A percentile compares a stretch with the other conserved stretches of the same genome.
Evolutionary conservation across 1,140 invertebrate genomes (phyloP).

Genomic region (Holotrichia oblita): DNA sequence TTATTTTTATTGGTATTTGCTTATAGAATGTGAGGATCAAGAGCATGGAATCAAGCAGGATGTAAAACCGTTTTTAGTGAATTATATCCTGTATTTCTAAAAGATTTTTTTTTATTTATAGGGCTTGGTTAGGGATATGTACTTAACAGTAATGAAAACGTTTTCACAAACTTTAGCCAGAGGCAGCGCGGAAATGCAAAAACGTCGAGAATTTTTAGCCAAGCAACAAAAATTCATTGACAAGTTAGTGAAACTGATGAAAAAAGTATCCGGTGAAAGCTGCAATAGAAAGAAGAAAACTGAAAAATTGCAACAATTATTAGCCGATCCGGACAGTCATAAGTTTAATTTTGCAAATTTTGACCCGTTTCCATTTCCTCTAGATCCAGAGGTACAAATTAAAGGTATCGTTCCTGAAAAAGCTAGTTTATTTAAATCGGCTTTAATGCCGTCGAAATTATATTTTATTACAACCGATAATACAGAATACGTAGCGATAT

Average conservation of each 20-base stretch:
- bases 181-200: constrained; percentile 74
- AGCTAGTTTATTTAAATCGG: constrained; percentile 95
- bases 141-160: constrained; percentile 86
- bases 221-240: constrained; percentile 92
- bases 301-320: constrained; percentile 83
- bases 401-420: constrained; percentile 90
- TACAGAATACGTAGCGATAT: constrained; percentile 95
- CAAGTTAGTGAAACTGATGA: constrained; percentile 89
- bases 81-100: background rate
- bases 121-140: constrained; percentile 79
- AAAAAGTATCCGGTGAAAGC: constrained; percentile 89
- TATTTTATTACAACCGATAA: constrained; percentile 87
- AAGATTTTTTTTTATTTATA: constrained; percentile 47
- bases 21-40: constrained; percentile 91
- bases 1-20: constrained; percentile 97
- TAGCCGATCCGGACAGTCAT: constrained; percentile 78
- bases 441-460: constrained; percentile 96
- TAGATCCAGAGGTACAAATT: constrained; percentile 92
- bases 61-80: constrained; percentile 59
- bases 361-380: constrained; percentile 91
- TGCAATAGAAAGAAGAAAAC: constrained; percentile 93
- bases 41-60: constrained; percentile 77
- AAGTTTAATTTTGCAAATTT: constrained; percentile 93
- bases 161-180: constrained; percentile 78
- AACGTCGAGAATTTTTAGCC: constrained; percentile 74